These are phyloP conservation scores for Varecia variegata DNA, from an alignment of 2,797 vertebrate species.

Conservation along the genomic window DNA sequence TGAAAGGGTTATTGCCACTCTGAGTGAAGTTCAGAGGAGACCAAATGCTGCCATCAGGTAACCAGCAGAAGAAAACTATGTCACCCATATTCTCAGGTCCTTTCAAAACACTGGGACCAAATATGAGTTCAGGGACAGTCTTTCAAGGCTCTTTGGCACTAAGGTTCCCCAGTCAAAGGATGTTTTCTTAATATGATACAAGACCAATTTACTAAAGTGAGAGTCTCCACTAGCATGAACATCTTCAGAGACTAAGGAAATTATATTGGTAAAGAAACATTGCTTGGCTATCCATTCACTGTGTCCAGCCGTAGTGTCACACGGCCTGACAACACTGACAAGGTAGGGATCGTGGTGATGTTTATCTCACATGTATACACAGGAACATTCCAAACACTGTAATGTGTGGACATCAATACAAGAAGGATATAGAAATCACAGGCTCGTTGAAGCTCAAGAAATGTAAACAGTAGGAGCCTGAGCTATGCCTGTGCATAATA, in stretches of 20 bases:
- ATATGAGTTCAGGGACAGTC: not conserved
- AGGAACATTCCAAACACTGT: not conserved
- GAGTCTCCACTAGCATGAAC: not conserved
- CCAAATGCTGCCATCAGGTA: not conserved
- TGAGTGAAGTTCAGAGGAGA: not conserved
- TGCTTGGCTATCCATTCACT: not conserved
- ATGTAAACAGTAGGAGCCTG: not conserved
- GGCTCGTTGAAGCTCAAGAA: not conserved
- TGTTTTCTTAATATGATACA: not conserved
- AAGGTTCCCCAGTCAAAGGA: not conserved
- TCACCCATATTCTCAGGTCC: no score
- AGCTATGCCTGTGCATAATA: not conserved
- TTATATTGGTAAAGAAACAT: not conserved
- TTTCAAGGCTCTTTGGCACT: not conserved
- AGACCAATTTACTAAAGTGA: not conserved
- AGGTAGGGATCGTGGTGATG: not conserved
- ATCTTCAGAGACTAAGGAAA: not conserved
- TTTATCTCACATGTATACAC: not conserved
- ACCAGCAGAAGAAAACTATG: not conserved
- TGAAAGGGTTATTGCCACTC: not conserved
- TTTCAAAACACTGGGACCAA: not conserved
- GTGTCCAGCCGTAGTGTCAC: not conserved
- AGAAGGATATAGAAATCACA: not conserved
- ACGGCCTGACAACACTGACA: not conserved
- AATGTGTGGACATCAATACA: not conserved